A percentile compares a stretch with the other conserved stretches of the same genome.
Evolutionary conservation across 2,113 vertebrate species (phyloP).

Genomic region (Eulacestoma nigropectus): DNA sequence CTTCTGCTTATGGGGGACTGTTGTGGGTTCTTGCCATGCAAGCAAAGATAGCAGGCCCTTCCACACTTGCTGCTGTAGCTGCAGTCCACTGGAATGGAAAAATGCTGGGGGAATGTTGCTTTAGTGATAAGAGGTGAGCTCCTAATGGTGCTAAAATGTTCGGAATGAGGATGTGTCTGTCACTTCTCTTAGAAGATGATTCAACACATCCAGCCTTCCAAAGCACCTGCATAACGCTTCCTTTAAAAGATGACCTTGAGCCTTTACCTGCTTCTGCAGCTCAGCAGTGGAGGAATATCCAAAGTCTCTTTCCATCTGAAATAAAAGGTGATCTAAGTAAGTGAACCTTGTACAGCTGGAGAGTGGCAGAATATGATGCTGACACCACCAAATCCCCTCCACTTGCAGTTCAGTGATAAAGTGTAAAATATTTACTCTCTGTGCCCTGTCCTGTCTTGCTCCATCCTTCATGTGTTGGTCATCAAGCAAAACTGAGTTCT

Average conservation of each 20-base stretch:
- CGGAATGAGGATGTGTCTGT: not conserved
- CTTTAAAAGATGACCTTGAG: not conserved
- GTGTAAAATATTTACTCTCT: not conserved
- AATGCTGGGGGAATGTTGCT: not conserved
- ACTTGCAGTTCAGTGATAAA: not conserved
- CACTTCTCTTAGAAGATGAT: not conserved
- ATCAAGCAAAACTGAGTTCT: not conserved
- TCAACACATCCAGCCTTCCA: not conserved
- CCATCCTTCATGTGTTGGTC: not conserved
- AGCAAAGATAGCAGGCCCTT: not conserved
- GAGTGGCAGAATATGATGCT: not conserved
- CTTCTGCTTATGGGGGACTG: not conserved
- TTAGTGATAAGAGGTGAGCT: not conserved
- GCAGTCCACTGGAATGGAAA: not conserved
- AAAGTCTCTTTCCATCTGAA: slow-evolving; percentile 61
- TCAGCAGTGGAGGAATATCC: not conserved
- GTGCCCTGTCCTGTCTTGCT: not conserved
- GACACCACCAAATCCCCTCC: not conserved
- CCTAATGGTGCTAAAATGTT: not conserved
- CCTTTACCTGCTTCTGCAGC: slow-evolving; percentile 55
- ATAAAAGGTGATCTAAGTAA: slow-evolving; percentile 7
- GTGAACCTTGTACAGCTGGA: not conserved
- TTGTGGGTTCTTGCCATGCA: not conserved
- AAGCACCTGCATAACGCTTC: not conserved
- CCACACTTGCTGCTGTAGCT: not conserved